Evolutionary conservation across 2,113 vertebrate genomes (phyloP).

Genomic region (Hymenochirus boettgeri): DNA sequence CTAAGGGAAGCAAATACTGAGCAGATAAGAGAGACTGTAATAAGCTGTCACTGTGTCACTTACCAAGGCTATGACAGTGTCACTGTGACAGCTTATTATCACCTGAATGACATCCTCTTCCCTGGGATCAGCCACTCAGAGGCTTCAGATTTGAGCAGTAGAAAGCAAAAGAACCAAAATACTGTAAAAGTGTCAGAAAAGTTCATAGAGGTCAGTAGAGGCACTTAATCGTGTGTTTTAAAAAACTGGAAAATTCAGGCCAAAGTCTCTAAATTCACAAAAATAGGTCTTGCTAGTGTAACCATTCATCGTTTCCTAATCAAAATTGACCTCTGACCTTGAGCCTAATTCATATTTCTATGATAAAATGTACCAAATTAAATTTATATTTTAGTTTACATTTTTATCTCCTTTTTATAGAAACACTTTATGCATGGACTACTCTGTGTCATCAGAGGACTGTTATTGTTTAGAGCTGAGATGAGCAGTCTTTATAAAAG

Average conservation of each 20-base stretch:
- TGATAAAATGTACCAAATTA: too few relatives aligned
- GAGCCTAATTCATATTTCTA: too few relatives aligned
- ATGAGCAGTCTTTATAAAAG: too few relatives aligned
- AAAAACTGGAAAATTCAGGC: not conserved
- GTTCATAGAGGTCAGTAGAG: slow-evolving; percentile 16
- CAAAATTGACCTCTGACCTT: too few relatives aligned
- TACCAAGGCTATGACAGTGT: slow-evolving; percentile 37
- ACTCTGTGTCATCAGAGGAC: too few relatives aligned
- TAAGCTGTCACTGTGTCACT: slow-evolving; percentile 40
- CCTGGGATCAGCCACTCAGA: slow-evolving; percentile 35
- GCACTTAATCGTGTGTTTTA: not conserved
- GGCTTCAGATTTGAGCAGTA: slow-evolving; percentile 24
- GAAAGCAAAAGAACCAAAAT: slow-evolving; percentile 18
- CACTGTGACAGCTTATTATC: slow-evolving; percentile 42
- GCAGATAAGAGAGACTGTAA: slow-evolving; percentile 39
- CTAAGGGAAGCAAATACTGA: slow-evolving; percentile 30
- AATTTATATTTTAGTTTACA: too few relatives aligned
- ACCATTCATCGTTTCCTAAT: too few relatives aligned
- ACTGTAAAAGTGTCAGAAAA: slow-evolving; percentile 12
- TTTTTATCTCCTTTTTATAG: too few relatives aligned
- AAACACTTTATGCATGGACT: too few relatives aligned
- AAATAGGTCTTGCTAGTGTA: too few relatives aligned
- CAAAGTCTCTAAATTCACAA: not conserved
- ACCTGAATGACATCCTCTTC: slow-evolving; percentile 38
- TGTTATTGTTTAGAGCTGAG: too few relatives aligned